Base-by-base conservation (phyloP, 2,888 invertebrate genomes). In the Hirtodrosophila cameraria region DNA sequence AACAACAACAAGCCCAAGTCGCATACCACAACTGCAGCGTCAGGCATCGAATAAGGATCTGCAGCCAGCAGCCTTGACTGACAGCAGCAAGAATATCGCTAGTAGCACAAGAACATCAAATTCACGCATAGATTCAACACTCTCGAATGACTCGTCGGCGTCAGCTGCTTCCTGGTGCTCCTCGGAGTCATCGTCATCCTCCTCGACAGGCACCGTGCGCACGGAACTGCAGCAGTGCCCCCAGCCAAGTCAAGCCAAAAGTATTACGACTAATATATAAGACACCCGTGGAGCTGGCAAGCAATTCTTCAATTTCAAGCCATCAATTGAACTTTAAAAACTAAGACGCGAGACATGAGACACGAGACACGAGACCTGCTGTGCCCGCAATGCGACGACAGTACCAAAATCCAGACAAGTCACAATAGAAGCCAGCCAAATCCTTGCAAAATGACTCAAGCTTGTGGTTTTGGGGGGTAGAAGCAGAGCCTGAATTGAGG, bases 131-230 rank as follows among this genome's bases (percentile, higher is more conserved):
- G 68, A 71, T 18, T 81, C 87, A 49, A 80, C 78, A 63, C 74
- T 78, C 58, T 83, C 82, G 31, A 75, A 63, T 55, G 63, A 62
- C 35, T 68, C 73, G 8, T 69, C 72, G 31, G 60, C 71, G 20
- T 84, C 85, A 48, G 59, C 54, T 15, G 61, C 61, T 55, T 79
- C 82, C 45, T 66, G 59, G 23, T 67, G 65, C 25, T 63, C 74
- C 23, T 55, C 75, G 36, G 49, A 57, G 30, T 49, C 54, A 6
- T 64, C 76, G 6, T 76, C 88, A 25, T 75, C 89, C 2, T 85
- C 89, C 8, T 88, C 91, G 27, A 90, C 90, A 1, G 90, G 88
- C 53, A 91, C 91, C 3, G 90, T 91, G 57, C 89, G 90, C 78
- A 90, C 90, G 27, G 90, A 90, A 61, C 64, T 90, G 62, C 87